phyloP scores from a whole-genome alignment of 2,113 vertebrate species.

The Panthera tigris region DNA sequence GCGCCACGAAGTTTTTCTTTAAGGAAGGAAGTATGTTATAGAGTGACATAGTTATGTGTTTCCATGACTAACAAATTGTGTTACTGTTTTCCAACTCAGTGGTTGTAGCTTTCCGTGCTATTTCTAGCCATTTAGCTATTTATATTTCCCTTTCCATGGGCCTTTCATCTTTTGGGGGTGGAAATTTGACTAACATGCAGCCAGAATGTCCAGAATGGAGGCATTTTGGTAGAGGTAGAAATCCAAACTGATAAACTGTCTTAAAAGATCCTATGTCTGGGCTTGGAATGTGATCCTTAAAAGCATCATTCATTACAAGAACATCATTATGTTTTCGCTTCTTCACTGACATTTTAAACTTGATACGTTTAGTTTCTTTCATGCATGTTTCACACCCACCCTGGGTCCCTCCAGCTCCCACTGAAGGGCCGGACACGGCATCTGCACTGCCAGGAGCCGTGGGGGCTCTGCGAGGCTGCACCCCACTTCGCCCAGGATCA shows the following conservation, averaged over 20 bases:
- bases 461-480: no score
- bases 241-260: not conserved
- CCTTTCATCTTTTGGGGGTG: not conserved
- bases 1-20: constrained; percentile 22
- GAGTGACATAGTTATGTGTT: not conserved
- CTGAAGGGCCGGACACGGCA: not conserved
- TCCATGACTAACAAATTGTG: constrained; percentile 26
- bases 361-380: not conserved
- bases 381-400: not conserved
- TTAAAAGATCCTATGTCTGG: not conserved
- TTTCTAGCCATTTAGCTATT: not conserved
- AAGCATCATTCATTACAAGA: not conserved
- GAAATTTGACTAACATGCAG: not conserved
- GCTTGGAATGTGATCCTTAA: not conserved
- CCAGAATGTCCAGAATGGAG: not conserved
- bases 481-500: not conserved
- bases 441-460: fast-evolving
- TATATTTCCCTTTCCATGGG: not conserved
- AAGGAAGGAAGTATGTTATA: not conserved
- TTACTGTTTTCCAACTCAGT: not conserved
- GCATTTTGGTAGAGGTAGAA: not conserved
- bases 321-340: not conserved
- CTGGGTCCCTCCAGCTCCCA: fast-evolving
- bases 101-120: not conserved
- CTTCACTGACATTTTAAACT: not conserved